phyloP scores from a whole-genome alignment of 2,113 vertebrate species.

The Balaenoptera acutorostrata region DNA sequence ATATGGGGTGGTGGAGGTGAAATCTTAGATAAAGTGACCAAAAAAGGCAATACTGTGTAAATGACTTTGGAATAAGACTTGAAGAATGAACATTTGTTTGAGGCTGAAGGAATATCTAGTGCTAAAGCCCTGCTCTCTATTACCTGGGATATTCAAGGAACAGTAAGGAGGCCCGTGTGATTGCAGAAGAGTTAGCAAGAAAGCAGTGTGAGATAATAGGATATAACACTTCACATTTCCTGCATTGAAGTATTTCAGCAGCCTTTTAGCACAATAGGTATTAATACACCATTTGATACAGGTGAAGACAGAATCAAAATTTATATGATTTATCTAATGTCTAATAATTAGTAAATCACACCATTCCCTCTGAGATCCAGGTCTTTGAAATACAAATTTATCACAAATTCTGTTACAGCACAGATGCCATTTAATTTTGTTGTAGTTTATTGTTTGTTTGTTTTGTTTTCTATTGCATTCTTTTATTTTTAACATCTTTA shows the following conservation, averaged over 20 bases:
- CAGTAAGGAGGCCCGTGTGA: background rate
- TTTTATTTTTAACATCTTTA: too few species aligned
- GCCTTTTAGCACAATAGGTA: background rate
- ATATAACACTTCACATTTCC: background rate
- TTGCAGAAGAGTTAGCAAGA: background rate
- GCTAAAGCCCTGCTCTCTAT: background rate
- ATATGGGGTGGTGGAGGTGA: rapidly evolving
- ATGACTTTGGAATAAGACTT: background rate
- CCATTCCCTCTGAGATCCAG: background rate
- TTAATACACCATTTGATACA: background rate
- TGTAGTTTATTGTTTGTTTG: too few species aligned
- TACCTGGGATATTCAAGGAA: background rate
- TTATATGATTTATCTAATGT: background rate
- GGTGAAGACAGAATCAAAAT: background rate
- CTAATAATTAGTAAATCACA: background rate
- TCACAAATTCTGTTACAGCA: background rate
- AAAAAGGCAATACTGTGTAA: background rate
- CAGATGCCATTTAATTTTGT: background rate
- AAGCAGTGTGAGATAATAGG: background rate
- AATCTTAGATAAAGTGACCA: background rate
- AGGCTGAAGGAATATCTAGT: background rate
- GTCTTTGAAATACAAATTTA: background rate
- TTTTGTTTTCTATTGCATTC: too few species aligned
- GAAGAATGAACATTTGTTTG: background rate
- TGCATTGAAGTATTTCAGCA: background rate